Percentiles rank a stretch among this genome's conserved stretches.
Conservation (phyloP, 2,888 invertebrate species). For the Pammene aurita region DNA sequence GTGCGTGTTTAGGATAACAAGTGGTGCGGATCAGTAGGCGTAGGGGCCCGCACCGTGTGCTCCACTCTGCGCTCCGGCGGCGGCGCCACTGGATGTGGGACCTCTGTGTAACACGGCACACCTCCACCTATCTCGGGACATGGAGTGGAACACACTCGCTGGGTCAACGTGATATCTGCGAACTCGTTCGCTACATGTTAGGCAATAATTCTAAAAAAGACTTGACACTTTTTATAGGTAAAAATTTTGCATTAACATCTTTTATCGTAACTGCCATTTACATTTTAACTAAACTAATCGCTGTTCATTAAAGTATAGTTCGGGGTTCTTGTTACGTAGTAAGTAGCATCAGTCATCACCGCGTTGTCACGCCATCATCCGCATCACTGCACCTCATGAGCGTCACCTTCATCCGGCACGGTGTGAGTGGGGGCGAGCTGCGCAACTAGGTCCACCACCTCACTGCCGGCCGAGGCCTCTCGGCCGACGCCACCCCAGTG, state of each 20-base stretch:
- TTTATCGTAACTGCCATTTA: constrained; percentile 77
- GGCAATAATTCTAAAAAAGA: constrained; percentile 79
- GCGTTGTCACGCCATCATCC: constrained; percentile 70
- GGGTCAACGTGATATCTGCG: constrained; percentile 60
- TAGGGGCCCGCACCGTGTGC: constrained; percentile 35
- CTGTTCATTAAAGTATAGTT: constrained; percentile 62
- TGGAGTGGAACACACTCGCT: constrained; percentile 27
- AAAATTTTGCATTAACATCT: constrained; percentile 72
- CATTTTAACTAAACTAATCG: constrained; percentile 59
- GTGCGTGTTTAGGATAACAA: constrained; percentile 69
- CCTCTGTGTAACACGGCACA: neutral
- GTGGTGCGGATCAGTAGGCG: constrained; percentile 79
- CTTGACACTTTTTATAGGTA: constrained; percentile 76
- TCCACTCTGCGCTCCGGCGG: constrained; percentile 10
- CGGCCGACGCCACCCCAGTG: constrained; percentile 17
- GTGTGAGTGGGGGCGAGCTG: constrained; percentile 77
- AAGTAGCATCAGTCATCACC: constrained; percentile 55
- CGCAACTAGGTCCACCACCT: constrained; percentile 47
- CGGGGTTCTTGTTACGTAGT: constrained; percentile 68
- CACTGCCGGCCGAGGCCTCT: neutral
- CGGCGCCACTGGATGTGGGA: too few species aligned
- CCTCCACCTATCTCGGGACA: neutral
- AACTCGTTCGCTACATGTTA: constrained; percentile 56
- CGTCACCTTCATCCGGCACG: constrained; percentile 73
- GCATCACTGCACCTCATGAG: constrained; percentile 78